phyloP scores from a whole-genome alignment of 2,113 vertebrate genomes.

The Microcebus griseorufus region DNA sequence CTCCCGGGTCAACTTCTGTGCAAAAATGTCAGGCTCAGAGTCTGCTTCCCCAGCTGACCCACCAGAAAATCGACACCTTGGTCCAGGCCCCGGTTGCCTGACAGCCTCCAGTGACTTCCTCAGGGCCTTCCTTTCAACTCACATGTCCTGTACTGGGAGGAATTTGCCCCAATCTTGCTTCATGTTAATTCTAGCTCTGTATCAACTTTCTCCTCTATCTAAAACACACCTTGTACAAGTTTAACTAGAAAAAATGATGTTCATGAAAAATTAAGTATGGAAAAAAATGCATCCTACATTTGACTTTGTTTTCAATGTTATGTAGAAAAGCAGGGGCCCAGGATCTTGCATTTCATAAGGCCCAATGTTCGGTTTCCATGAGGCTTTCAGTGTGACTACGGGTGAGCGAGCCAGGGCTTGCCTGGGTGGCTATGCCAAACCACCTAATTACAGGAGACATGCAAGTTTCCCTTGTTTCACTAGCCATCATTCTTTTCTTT shows the following conservation, averaged over 20 bases:
- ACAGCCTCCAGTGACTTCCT: neutral
- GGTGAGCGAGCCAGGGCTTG: neutral
- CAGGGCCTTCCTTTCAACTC: neutral
- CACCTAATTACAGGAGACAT: neutral
- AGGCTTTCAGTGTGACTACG: neutral
- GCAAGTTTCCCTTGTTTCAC: neutral
- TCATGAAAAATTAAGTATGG: neutral
- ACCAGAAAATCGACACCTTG: neutral
- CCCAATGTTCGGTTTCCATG: neutral
- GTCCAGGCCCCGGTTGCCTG: neutral
- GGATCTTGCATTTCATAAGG: neutral
- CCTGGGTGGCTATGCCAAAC: neutral
- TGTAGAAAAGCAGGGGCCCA: neutral
- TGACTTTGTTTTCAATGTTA: neutral
- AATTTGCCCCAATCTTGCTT: too few relatives aligned
- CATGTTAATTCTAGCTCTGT: neutral
- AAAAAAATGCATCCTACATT: neutral
- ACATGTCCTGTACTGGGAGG: too few relatives aligned
- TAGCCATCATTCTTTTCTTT: neutral
- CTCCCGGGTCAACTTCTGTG: neutral
- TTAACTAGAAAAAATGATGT: neutral
- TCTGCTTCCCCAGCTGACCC: neutral
- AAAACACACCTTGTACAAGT: neutral
- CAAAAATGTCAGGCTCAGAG: neutral
- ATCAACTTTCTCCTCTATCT: neutral